Percentiles rank a stretch among this genome's conserved stretches.
phyloP scores from a whole-genome alignment of 1,140 invertebrate genomes.

The Aleiodes sp. region DNA sequence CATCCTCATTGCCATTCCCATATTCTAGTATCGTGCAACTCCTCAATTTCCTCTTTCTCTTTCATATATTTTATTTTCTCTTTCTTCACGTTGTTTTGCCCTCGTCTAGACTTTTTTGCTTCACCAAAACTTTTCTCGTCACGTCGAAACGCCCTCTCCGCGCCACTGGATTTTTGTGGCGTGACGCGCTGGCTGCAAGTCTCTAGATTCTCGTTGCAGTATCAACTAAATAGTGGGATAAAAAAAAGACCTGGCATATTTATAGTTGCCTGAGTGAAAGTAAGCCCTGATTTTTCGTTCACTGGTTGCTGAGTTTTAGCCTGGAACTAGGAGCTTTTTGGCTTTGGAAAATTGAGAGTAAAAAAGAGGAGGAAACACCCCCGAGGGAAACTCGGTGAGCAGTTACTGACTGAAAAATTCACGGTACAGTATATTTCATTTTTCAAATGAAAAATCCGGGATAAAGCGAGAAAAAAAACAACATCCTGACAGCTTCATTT shows the following conservation, averaged over 20 bases:
- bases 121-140: neutral
- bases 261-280: neutral
- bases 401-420: too few relatives aligned
- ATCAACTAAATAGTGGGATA: neutral
- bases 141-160: constrained; percentile 1
- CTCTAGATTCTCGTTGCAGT: neutral
- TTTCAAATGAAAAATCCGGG: neutral
- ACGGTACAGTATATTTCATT: too few relatives aligned
- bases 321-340: too few relatives aligned
- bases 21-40: neutral
- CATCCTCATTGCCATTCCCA: too few relatives aligned
- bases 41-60: neutral
- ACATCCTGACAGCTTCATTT: neutral
- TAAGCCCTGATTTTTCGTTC: neutral
- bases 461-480: neutral
- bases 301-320: neutral
- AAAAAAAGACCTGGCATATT: neutral
- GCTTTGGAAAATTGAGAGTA: too few relatives aligned
- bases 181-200: neutral
- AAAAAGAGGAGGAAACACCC: too few relatives aligned
- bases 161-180: neutral
- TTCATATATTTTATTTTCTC: neutral
- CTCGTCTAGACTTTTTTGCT: neutral
- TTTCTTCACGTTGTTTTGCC: neutral
- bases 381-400: too few relatives aligned